A percentile compares a stretch with the other conserved stretches of the same genome.
These are phyloP conservation scores for Penaeus indicus DNA, from an alignment of 1,140 invertebrate genomes.

Conservation along the genomic window DNA sequence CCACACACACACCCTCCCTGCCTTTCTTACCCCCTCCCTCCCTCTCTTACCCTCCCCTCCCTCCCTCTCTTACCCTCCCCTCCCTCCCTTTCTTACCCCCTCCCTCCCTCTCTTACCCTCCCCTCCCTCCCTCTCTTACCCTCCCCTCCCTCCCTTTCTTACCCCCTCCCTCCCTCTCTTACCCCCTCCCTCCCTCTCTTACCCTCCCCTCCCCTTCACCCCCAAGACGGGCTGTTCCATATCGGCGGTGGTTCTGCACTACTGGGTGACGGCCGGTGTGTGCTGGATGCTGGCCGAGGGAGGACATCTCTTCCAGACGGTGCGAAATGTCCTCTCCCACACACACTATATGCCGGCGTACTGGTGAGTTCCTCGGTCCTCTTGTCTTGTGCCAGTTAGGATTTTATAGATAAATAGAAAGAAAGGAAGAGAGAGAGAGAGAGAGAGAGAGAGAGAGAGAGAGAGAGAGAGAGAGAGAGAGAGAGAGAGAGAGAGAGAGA, in stretches of 20 bases:
- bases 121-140: no score
- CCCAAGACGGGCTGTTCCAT: slow-evolving; percentile 38
- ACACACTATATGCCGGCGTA: slow-evolving; percentile 15
- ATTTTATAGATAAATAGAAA: no score
- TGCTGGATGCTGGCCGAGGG: slow-evolving; percentile 62
- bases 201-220: neutral
- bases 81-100: neutral
- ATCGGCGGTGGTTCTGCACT: slow-evolving; percentile 48
- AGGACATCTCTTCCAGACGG: slow-evolving; percentile 49
- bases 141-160: neutral
- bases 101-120: neutral
- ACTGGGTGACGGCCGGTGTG: slow-evolving; percentile 39
- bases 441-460: no score
- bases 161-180: neutral
- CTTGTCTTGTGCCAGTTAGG: no score
- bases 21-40: no score
- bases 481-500: no score
- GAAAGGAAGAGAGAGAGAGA: no score
- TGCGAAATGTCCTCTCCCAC: slow-evolving; percentile 35
- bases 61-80: no score
- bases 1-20: no score
- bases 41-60: no score
- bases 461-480: no score
- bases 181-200: no score
- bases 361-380: slow-evolving; percentile 11